Conservation (phyloP, 2,888 invertebrate species). For the Blastobasis lacticolella region DNA sequence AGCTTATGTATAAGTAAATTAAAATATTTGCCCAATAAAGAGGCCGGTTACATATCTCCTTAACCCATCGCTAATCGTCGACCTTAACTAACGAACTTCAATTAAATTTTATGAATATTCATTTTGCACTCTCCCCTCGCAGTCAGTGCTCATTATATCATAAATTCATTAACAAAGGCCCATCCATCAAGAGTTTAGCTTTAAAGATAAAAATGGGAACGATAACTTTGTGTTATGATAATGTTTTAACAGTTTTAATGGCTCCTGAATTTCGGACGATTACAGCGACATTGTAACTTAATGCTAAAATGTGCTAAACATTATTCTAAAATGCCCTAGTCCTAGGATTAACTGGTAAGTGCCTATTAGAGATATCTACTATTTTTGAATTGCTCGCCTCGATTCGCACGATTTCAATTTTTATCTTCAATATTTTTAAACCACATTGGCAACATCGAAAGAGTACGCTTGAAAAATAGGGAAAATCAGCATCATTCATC, state of each 20-base stretch:
- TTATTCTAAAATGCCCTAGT: no score
- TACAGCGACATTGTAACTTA: no score
- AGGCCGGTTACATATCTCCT: conserved; percentile 10
- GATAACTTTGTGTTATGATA: conserved; percentile 24
- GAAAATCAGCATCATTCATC: no score
- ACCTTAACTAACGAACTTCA: conserved; percentile 33
- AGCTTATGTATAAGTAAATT: background rate
- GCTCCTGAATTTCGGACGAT: conserved; percentile 3
- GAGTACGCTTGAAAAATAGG: no score
- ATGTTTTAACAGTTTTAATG: conserved; percentile 10
- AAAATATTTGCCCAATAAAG: conserved; percentile 1
- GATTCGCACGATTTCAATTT: no score
- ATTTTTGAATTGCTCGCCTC: no score
- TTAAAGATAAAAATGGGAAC: conserved; percentile 17
- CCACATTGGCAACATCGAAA: no score
- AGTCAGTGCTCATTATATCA: conserved; percentile 33
- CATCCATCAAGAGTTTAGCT: conserved; percentile 24
- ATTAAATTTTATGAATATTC: conserved; percentile 48
- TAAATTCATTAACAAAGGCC: conserved; percentile 35
- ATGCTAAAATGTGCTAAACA: no score
- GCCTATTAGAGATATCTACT: no score
- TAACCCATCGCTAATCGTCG: conserved; percentile 17
- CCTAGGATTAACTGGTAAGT: no score
- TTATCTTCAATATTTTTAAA: no score
- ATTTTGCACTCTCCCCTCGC: conserved; percentile 25